phyloP scores from a whole-genome alignment of 2,888 invertebrate species.

The Polymixis lichenea region DNA sequence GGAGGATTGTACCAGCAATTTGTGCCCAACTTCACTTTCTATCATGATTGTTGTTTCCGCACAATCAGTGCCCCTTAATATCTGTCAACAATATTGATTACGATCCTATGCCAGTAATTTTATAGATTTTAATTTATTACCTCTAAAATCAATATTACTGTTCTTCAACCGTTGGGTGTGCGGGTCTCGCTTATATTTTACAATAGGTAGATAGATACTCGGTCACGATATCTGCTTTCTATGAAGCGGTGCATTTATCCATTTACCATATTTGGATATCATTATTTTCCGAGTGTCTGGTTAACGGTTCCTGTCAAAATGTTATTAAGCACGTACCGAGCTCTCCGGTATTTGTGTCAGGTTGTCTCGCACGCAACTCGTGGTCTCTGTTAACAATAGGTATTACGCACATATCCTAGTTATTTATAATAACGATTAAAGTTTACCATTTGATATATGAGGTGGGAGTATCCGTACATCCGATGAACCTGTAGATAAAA shows the following conservation, averaged over 20 bases:
- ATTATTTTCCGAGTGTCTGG: not conserved
- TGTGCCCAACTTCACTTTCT: not conserved
- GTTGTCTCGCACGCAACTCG: not conserved
- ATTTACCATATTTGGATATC: not conserved
- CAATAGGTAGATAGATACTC: not conserved
- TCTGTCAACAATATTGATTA: conserved; percentile 52
- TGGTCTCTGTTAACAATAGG: conserved; percentile 40
- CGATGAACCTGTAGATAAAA: conserved; percentile 34
- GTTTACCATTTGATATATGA: conserved; percentile 4
- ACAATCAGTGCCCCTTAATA: conserved; percentile 6
- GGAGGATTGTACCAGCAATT: conserved; percentile 9
- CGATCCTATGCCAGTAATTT: conserved; percentile 19
- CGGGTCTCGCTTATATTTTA: not conserved
- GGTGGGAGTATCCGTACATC: not conserved
- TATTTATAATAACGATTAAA: not conserved
- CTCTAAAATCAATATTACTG: conserved; percentile 3
- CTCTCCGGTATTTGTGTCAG: not conserved
- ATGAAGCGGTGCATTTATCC: not conserved
- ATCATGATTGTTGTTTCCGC: not conserved
- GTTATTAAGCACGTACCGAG: conserved; percentile 22
- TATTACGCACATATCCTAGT: conserved; percentile 24
- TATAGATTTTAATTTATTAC: conserved; percentile 15
- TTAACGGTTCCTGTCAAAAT: conserved; percentile 23
- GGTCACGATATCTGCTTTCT: conserved; percentile 1
- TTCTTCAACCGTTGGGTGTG: conserved; percentile 1